Evolutionary conservation across 2,888 invertebrate species (phyloP).

Genomic region (Mechanitis mazaeus): DNA sequence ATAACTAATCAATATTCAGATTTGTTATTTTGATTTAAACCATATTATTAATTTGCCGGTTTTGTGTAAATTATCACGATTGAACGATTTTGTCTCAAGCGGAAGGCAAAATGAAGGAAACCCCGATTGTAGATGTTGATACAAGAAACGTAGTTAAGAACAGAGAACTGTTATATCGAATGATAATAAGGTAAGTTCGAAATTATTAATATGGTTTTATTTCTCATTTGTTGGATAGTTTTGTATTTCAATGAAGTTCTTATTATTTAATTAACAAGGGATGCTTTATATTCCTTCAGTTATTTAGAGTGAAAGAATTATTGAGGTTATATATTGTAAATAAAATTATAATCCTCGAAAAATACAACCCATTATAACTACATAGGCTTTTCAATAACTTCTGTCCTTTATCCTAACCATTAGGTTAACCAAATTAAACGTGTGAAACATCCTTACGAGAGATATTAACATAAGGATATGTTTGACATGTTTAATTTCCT

Average conservation of each 20-base stretch:
- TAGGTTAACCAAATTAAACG: too few relatives aligned
- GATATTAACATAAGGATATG: too few relatives aligned
- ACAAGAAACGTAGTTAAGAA: conserved; percentile 89
- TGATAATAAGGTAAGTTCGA: conserved; percentile 87
- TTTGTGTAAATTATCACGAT: conserved; percentile 16
- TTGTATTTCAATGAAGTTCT: too few relatives aligned
- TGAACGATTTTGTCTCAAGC: conserved; percentile 12
- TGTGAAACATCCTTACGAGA: too few relatives aligned
- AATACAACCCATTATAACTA: not conserved
- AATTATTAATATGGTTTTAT: conserved; percentile 13
- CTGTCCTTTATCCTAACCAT: too few relatives aligned
- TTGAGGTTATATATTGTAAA: not conserved
- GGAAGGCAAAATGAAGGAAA: conserved; percentile 57
- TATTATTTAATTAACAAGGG: too few relatives aligned
- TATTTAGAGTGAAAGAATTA: not conserved
- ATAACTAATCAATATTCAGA: not conserved
- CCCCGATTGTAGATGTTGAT: conserved; percentile 68
- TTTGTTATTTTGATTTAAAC: conserved; percentile 19
- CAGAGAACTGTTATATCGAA: conserved; percentile 90
- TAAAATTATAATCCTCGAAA: not conserved
- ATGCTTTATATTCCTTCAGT: not conserved
- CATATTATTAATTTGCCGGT: conserved; percentile 29
- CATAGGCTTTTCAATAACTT: too few relatives aligned
- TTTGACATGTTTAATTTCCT: not conserved
- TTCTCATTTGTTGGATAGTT: not conserved